A percentile compares a stretch with the other conserved stretches of the same genome.
These are phyloP conservation scores for Pseudonaja textilis DNA, from an alignment of 2,113 vertebrate genomes.

Conservation along the genomic window DNA sequence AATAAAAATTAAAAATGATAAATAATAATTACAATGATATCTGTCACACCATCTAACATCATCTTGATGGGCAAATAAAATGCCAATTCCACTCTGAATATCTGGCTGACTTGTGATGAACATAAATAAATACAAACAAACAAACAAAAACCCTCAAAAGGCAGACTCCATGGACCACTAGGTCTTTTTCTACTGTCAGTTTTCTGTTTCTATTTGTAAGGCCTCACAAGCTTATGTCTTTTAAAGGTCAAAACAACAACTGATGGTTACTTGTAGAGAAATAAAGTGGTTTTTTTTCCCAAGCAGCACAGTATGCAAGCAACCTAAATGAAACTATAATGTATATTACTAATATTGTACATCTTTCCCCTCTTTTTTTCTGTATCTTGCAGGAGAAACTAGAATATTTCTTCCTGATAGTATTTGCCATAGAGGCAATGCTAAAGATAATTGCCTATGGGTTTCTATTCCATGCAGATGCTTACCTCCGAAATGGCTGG, in stretches of 20 bases:
- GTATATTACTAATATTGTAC: background rate
- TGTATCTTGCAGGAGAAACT: conserved; percentile 83
- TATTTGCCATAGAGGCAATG: conserved; percentile 92
- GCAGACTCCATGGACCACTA: background rate
- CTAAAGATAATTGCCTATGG: conserved; percentile 96
- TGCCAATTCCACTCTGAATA: background rate
- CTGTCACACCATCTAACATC: background rate
- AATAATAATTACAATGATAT: background rate
- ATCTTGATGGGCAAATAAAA: background rate
- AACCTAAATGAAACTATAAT: background rate
- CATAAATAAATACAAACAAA: no score
- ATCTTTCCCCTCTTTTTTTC: conserved; percentile 11
- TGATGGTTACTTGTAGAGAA: background rate
- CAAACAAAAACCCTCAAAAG: background rate
- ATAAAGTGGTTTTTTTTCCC: background rate
- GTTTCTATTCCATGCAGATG: conserved; percentile 89
- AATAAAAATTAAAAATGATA: background rate
- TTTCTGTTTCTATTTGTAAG: background rate
- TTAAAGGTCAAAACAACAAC: background rate
- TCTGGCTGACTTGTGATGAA: background rate
- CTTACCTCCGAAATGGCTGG: conserved; percentile 95
- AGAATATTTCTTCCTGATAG: conserved; percentile 90
- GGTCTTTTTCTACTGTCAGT: background rate
- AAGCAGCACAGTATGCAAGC: background rate
- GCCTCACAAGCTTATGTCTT: background rate